Evolutionary conservation across 2,888 invertebrate genomes (phyloP).

Genomic region (Resseliella maxima): DNA sequence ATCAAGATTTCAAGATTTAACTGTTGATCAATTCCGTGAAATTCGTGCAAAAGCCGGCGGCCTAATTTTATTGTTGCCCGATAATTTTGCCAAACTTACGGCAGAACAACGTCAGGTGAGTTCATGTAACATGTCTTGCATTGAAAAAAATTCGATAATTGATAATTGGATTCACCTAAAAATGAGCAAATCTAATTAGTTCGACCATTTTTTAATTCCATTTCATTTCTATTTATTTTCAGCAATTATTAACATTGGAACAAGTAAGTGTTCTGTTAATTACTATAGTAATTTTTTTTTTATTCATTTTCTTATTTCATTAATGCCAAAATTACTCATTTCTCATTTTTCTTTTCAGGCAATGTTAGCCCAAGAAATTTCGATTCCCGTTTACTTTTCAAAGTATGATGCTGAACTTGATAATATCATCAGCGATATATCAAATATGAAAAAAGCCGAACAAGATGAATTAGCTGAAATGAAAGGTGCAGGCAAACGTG

Average conservation of each 20-base stretch:
- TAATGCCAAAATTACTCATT: no score
- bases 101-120: constrained; percentile 77
- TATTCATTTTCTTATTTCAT: not conserved
- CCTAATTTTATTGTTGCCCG: constrained; percentile 84
- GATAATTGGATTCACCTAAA: constrained; percentile 24
- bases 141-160: not conserved
- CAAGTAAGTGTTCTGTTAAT: no score
- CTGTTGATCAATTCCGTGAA: constrained; percentile 80
- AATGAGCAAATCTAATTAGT: not conserved
- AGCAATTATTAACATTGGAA: no score
- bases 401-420: constrained; percentile 79
- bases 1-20: constrained; percentile 77
- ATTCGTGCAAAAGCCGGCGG: constrained; percentile 86
- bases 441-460: constrained; percentile 72
- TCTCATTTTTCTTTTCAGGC: no score
- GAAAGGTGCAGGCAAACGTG: constrained; percentile 68
- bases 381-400: constrained; percentile 90
- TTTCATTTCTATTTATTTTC: not conserved
- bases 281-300: no score
- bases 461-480: constrained; percentile 66
- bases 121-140: constrained; percentile 14
- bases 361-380: constrained; percentile 81
- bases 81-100: constrained; percentile 74
- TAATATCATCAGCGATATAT: constrained; percentile 80
- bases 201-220: not conserved